Evolutionary conservation across 2,797 vertebrate species (phyloP), one percentile per base, ranked within the genome.

Genomic region (Balearica regulorum): DNA sequence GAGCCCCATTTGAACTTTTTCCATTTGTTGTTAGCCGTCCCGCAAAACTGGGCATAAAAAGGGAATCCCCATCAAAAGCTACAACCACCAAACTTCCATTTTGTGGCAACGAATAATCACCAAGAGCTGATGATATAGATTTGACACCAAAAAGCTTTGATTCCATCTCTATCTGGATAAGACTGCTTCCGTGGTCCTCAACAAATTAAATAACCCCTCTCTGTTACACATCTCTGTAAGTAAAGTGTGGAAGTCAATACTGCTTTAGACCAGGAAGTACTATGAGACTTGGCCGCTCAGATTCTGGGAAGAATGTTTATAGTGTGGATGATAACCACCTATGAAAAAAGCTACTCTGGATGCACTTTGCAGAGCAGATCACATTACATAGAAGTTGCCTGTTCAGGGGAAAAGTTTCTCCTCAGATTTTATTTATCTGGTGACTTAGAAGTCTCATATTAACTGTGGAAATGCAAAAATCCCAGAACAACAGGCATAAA

Each of bases 291-390:
- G 5, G 46, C n/a, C 3, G 2, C 70, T 88, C 39, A 51, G 21
- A 41, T 24, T 75, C 73, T 43, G 19, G 44, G 13, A 90, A 78
- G 28, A 18, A 8, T 15, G 10, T 54, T 81, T 82, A 64, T 6
- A 54, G 19, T 5, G 14, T 0, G 0, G 49, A 83, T 81, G 13
- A 51, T n/a, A 79, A 72, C 28, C 0, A 1, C 5, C 33, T 48
- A 53, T 20, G 24, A 68, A 69, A 64, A 83, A 83, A 65, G 26
- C 41, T n/a, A 33, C 46, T 91, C n/a, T 6, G 4, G 48, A 66
- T 83, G 22, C 28, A 61, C 20, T 81, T 68, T 62, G 18, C 17
- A 54, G 6, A 91, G 60, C 57, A 73, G 51, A 77, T 21, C 1
- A 1, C 49, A 61, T 94, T 65, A 78, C 25, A 46, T 0, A 61